A percentile compares a stretch with the other conserved stretches of the same genome.
Conservation (phyloP, 2,888 invertebrate species). For the Schizotus pectinicornis region DNA sequence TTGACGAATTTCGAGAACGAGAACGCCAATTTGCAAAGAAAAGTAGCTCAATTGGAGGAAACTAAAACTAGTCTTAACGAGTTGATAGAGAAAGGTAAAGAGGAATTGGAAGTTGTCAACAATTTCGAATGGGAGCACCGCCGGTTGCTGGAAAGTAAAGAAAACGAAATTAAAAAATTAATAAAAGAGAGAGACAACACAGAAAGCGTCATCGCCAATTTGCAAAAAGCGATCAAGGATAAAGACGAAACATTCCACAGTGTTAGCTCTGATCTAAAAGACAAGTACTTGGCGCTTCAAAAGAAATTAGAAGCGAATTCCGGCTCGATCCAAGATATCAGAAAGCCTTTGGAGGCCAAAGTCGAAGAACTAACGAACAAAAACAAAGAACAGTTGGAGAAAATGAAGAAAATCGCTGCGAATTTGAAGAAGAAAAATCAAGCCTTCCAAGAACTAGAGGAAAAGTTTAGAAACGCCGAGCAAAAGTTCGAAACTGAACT, state of each 20-base stretch:
- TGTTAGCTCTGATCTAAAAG: slow-evolving; percentile 53
- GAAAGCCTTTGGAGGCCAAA: slow-evolving; percentile 50
- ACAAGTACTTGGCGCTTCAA: slow-evolving; percentile 53
- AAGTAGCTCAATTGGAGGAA: slow-evolving; percentile 59
- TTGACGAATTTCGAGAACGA: slow-evolving; percentile 57
- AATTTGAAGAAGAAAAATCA: slow-evolving; percentile 76
- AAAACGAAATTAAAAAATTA: slow-evolving; percentile 60
- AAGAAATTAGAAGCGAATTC: slow-evolving; percentile 51
- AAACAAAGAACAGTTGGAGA: slow-evolving; percentile 74
- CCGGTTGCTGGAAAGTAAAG: slow-evolving; percentile 55
- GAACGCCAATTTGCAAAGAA: slow-evolving; percentile 49
- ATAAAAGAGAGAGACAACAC: slow-evolving; percentile 56
- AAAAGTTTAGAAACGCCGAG: slow-evolving; percentile 48
- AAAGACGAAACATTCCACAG: slow-evolving; percentile 57
- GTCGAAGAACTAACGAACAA: slow-evolving; percentile 65
- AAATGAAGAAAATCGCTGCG: slow-evolving; percentile 78
- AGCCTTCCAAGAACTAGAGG: slow-evolving; percentile 70
- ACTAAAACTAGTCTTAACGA: slow-evolving; percentile 62
- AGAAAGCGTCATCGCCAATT: slow-evolving; percentile 51
- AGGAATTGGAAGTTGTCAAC: slow-evolving; percentile 33
- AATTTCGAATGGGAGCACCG: slow-evolving; percentile 22
- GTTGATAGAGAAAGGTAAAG: slow-evolving; percentile 61
- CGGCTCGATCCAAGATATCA: slow-evolving; percentile 49
- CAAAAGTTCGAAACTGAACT: slow-evolving; percentile 50
- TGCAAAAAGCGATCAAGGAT: slow-evolving; percentile 56